Base-by-base conservation (phyloP, 2,113 vertebrate species). In the Gallinago undulata region DNA sequence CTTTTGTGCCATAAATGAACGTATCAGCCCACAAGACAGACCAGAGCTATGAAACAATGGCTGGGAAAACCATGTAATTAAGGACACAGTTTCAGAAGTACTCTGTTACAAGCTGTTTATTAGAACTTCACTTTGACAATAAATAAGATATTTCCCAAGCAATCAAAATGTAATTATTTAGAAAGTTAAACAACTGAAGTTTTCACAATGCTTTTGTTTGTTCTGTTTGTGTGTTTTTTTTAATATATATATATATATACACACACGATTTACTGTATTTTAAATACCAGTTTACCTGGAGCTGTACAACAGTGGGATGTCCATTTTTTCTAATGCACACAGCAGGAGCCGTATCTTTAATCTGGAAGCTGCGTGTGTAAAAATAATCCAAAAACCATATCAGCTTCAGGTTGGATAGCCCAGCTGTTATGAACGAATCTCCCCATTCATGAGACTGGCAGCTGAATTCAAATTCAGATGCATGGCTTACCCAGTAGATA, bases 61-160 rank as follows among this genome's bases (percentile, higher is more conserved):
- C 66, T 75, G 39, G 66, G 55, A 88, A 90, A 88, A 74, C 59
- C 79, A 67, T 19, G 22, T 57, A 80, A 47, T 64, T 50, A 87
- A 80, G 27, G 33, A 87, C 85, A 86, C 72, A 22, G 51, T 84
- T 94, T 84, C 84, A 82, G 74, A n/a, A 89, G 16, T 30, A 64
- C 53, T 92, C 89, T 62, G 84, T 93, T 75, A 97, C 87, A 95
- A 92, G 94, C 81, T 89, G 81, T 96, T 96, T 96, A 97, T 96
- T 97, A 97, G 94, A 95, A 96, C 86, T 94, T 92, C 77, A 93
- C 86, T 93, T 90, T 87, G 70, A 93, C 93, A 96, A 97, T 94
- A 97, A 97, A 97, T 94, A 97, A 96, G 59, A 87, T 80, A 92
- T 93, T 89, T 94, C 75, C 72, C 69, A 90, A 91, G 87, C 96